These are phyloP conservation scores for Psophia crepitans DNA, from an alignment of 2,113 vertebrate genomes.

Conservation along the genomic window DNA sequence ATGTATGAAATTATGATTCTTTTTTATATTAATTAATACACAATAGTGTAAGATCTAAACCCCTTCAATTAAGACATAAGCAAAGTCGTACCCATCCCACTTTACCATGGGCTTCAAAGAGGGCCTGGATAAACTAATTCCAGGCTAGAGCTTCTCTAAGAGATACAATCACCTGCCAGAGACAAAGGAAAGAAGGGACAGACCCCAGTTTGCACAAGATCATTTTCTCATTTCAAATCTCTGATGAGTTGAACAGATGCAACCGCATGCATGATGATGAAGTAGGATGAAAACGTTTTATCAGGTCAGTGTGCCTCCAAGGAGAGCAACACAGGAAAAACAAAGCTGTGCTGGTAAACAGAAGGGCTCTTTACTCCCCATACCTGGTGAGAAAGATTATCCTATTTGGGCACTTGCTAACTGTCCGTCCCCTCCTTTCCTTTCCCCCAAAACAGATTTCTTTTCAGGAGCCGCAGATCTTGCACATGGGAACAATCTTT, in stretches of 20 bases:
- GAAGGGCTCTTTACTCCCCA: not conserved
- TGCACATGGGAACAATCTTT: not conserved
- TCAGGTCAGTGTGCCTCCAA: not conserved
- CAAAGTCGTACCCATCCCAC: not conserved
- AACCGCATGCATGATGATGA: rapidly evolving
- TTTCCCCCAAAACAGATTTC: not conserved
- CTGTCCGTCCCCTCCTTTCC: not conserved
- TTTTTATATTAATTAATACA: not conserved
- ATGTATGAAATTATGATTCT: not conserved
- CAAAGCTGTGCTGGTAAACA: not conserved
- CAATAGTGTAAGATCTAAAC: not conserved
- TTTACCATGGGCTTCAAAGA: not conserved
- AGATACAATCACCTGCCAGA: not conserved
- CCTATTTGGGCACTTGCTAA: not conserved
- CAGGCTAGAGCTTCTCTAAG: not conserved
- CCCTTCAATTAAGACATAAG: not conserved
- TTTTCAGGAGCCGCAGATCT: not conserved
- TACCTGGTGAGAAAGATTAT: not conserved
- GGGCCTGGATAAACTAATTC: not conserved
- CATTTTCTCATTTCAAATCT: not conserved
- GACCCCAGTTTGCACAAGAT: not conserved
- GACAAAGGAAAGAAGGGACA: not conserved
- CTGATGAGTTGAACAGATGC: rapidly evolving
- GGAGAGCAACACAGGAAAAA: not conserved
- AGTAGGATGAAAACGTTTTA: not conserved